These are phyloP conservation scores for Tupiocoris notatus DNA, from an alignment of 2,888 invertebrate genomes.

Conservation along the genomic window DNA sequence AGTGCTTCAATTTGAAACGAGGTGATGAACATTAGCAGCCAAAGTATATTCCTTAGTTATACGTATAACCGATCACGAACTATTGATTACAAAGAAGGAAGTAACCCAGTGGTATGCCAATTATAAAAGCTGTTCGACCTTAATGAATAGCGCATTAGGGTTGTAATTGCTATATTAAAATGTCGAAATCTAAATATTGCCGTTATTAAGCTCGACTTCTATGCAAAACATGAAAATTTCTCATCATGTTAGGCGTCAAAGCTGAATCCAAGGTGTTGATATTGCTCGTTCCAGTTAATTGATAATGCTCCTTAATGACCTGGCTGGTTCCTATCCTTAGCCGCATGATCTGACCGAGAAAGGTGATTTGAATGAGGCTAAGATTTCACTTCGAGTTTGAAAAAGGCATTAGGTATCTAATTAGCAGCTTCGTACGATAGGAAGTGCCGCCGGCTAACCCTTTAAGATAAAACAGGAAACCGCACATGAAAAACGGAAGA, in stretches of 20 bases:
- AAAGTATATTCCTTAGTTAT: no score
- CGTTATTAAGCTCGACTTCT: background rate
- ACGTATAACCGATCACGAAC: no score
- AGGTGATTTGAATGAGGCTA: conserved; percentile 16
- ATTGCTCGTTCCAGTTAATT: background rate
- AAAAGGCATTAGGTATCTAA: conserved; percentile 15
- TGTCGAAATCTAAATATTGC: background rate
- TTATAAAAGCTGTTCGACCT: background rate
- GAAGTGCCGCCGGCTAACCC: no score
- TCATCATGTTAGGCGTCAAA: background rate
- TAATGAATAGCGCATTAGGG: background rate
- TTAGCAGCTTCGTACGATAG: conserved; percentile 1
- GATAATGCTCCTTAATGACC: background rate
- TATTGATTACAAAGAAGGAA: no score
- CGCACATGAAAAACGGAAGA: no score
- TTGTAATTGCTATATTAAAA: background rate
- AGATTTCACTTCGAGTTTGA: conserved; percentile 19
- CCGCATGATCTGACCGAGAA: background rate
- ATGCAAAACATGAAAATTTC: conserved; percentile 1
- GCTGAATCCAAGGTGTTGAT: conserved; percentile 10
- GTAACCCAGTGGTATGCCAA: no score
- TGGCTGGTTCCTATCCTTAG: background rate
- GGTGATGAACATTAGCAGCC: no score
- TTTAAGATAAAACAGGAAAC: no score
- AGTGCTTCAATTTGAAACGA: no score